Evolutionary conservation across 1,140 invertebrate species (phyloP).

Genomic region (Drosophila pachea): DNA sequence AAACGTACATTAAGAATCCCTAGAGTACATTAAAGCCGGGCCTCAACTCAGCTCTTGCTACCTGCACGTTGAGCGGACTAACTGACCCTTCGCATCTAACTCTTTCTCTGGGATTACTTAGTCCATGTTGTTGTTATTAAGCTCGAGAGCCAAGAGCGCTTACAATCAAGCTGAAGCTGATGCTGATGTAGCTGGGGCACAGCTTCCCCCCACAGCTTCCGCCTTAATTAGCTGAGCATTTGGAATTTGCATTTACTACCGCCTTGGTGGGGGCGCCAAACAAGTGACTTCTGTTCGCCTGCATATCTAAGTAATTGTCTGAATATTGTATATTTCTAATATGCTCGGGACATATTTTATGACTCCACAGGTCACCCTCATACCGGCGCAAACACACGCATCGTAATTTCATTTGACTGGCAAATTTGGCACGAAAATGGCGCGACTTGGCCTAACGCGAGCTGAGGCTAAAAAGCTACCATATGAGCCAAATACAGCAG

Average conservation of each 20-base stretch:
- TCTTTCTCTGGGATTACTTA: neutral
- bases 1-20: conserved; percentile 49
- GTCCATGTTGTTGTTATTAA: conserved; percentile 8
- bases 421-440: conserved; percentile 60
- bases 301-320: conserved; percentile 41
- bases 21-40: neutral
- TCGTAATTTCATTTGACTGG: conserved; percentile 76
- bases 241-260: conserved; percentile 36
- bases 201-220: neutral
- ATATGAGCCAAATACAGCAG: conserved; percentile 36
- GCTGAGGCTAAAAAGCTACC: conserved; percentile 16
- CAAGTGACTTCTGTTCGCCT: conserved; percentile 20
- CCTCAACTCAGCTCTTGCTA: too few relatives aligned
- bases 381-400: neutral
- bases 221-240: conserved; percentile 54
- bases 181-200: conserved; percentile 7
- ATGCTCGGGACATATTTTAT: conserved; percentile 37
- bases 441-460: conserved; percentile 37
- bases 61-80: too few relatives aligned
- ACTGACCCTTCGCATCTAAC: neutral
- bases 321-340: conserved; percentile 57
- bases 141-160: conserved; percentile 22
- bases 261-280: neutral
- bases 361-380: conserved; percentile 9
- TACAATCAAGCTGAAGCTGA: conserved; percentile 4